These are phyloP conservation scores for Atractosteus spatula DNA, from an alignment of 2,113 vertebrate genomes.

Conservation along the genomic window DNA sequence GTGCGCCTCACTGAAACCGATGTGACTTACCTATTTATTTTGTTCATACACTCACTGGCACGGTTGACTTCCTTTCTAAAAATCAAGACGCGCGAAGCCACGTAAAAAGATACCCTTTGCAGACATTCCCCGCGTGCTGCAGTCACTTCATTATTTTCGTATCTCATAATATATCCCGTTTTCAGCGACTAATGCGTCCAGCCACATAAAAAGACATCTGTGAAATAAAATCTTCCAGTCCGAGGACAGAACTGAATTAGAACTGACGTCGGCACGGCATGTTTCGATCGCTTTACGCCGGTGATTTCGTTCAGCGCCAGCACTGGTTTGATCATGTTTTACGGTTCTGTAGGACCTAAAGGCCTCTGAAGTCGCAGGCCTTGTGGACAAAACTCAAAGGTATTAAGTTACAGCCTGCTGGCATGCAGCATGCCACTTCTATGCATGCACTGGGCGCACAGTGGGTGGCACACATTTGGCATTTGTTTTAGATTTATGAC, in stretches of 20 bases:
- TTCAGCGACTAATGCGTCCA: not conserved
- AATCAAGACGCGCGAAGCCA: not conserved
- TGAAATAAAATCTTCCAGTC: not conserved
- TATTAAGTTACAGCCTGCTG: constrained; percentile 63
- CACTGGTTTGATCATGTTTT: constrained; percentile 6
- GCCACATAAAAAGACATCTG: not conserved
- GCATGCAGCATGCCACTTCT: constrained; percentile 59
- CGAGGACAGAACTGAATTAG: not conserved
- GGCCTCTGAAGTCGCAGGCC: not conserved
- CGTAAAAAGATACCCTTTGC: constrained; percentile 9
- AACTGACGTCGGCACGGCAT: not conserved
- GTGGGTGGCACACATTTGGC: constrained; percentile 65
- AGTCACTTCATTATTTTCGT: constrained; percentile 9
- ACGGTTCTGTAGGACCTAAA: not conserved
- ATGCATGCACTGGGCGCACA: constrained; percentile 44
- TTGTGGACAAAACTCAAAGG: not conserved
- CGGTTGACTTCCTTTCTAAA: constrained; percentile 2
- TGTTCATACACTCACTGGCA: not conserved
- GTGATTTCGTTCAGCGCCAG: not conserved
- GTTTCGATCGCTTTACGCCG: not conserved
- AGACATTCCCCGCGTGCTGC: not conserved
- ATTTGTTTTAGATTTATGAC: constrained; percentile 68
- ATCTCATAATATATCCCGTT: constrained; percentile 4
- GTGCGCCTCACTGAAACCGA: constrained; percentile 1
- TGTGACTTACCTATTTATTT: constrained; percentile 3